Evolutionary conservation across 2,888 invertebrate species (phyloP).

Genomic region (Dascillus cervinus): DNA sequence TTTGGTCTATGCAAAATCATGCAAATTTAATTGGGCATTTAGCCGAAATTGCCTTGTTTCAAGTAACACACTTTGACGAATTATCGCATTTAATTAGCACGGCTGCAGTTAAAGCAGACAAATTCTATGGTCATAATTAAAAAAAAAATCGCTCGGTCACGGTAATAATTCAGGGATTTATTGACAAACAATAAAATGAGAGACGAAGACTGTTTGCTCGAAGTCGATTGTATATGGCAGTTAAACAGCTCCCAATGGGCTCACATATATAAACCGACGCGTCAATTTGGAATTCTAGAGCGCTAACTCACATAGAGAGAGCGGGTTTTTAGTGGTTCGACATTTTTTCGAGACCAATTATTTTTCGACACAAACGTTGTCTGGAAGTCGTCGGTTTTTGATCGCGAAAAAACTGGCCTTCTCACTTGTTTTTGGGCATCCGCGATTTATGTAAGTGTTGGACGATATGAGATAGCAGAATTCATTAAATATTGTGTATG

Average conservation of each 20-base stretch:
- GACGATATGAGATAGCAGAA: conserved; percentile 27
- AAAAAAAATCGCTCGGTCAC: too few species aligned
- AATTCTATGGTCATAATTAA: too few species aligned
- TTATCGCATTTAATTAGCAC: conserved; percentile 2
- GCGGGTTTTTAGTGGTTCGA: conserved; percentile 34
- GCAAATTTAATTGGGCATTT: too few species aligned
- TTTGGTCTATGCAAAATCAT: too few species aligned
- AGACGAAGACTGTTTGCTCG: conserved; percentile 4
- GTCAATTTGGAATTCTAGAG: conserved; percentile 37
- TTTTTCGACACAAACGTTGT: conserved; percentile 36
- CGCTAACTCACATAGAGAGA: conserved; percentile 35
- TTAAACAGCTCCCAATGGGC: conserved; percentile 14
- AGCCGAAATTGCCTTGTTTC: too few species aligned
- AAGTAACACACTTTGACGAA: too few species aligned
- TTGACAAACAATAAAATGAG: conserved; percentile 7
- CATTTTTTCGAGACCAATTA: conserved; percentile 37
- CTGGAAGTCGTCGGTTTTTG: conserved; percentile 33
- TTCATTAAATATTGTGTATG: conserved; percentile 16
- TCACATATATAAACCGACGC: conserved; percentile 30
- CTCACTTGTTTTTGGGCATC: conserved; percentile 29
- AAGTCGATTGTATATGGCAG: conserved; percentile 8
- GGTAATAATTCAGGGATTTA: too few species aligned
- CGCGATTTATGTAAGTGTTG: conserved; percentile 29
- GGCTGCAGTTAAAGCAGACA: too few species aligned
- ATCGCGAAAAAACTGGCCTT: conserved; percentile 31